Evolutionary conservation across 2,888 invertebrate genomes (phyloP).

Genomic region (Andrena marginata): DNA sequence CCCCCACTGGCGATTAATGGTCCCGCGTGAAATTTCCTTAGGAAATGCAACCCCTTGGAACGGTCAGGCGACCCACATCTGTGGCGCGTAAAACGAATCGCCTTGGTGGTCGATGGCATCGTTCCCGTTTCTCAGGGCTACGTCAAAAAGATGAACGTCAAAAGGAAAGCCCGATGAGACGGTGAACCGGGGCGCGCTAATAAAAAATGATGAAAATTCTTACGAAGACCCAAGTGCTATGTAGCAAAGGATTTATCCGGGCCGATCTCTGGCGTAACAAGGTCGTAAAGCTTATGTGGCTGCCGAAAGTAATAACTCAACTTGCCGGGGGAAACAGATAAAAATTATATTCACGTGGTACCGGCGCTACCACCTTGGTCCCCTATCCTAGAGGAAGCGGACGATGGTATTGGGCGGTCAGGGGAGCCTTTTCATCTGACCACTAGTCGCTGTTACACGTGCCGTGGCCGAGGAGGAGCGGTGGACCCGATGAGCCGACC

Average conservation of each 20-base stretch:
- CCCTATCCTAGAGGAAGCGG: not conserved
- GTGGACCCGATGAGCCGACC: not conserved
- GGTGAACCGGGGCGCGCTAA: not conserved
- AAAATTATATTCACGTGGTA: constrained; percentile 25
- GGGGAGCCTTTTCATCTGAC: constrained; percentile 4
- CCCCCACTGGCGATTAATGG: not conserved
- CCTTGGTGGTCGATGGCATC: constrained; percentile 7
- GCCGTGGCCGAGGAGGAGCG: not conserved
- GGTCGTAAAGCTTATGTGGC: constrained; percentile 24
- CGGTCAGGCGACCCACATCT: not conserved
- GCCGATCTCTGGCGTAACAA: constrained; percentile 43
- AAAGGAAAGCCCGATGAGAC: not conserved
- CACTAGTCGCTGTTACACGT: not conserved
- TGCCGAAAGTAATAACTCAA: constrained; percentile 37
- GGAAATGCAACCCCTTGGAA: not conserved
- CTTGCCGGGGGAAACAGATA: constrained; percentile 12
- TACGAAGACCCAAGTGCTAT: not conserved
- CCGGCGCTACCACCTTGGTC: not conserved
- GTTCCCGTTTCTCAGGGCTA: not conserved
- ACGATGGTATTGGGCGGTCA: too few species aligned
- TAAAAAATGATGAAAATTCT: constrained; percentile 51
- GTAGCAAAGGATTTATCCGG: constrained; percentile 15
- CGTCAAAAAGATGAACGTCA: constrained; percentile 9
- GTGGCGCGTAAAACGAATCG: constrained; percentile 18
- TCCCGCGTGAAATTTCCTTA: constrained; percentile 1